Conservation (phyloP, 23 tunicate genomes). For the Diplosoma virens region DNA sequence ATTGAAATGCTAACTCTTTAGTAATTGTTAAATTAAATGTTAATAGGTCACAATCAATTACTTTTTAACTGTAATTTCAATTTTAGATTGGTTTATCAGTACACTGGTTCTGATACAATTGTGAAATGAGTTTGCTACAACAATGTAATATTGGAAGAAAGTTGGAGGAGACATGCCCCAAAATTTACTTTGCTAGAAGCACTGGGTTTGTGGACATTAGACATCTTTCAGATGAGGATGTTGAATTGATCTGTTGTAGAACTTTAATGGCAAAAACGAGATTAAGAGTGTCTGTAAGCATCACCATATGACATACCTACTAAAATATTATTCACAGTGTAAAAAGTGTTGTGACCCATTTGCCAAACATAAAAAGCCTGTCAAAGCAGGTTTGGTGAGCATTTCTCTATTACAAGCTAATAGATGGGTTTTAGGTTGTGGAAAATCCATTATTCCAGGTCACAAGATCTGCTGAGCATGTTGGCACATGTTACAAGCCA, state of each 20-base stretch:
- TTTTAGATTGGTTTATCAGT: too few species aligned
- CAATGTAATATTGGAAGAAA: neutral
- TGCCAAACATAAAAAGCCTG: conserved; percentile 6
- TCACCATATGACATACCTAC: too few species aligned
- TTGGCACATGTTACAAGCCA: conserved; percentile 12
- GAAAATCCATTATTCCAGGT: conserved; percentile 13
- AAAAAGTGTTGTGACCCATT: neutral
- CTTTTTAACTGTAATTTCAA: too few species aligned
- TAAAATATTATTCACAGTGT: neutral
- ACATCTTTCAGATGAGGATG: neutral
- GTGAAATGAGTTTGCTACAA: neutral
- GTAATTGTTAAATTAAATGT: too few species aligned
- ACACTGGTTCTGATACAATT: too few species aligned
- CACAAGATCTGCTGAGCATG: conserved; percentile 36
- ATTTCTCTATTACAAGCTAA: conserved; percentile 23
- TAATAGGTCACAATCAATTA: too few species aligned
- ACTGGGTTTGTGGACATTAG: too few species aligned
- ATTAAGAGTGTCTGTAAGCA: neutral
- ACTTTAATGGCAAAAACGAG: neutral
- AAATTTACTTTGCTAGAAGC: neutral
- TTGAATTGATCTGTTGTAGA: neutral
- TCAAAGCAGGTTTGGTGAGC: conserved; percentile 9
- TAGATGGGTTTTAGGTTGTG: conserved; percentile 10
- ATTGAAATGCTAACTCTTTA: too few species aligned
- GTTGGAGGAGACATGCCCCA: neutral